These are phyloP conservation scores for Probosciger aterrimus DNA, from an alignment of 2,113 vertebrate species.

Conservation along the genomic window DNA sequence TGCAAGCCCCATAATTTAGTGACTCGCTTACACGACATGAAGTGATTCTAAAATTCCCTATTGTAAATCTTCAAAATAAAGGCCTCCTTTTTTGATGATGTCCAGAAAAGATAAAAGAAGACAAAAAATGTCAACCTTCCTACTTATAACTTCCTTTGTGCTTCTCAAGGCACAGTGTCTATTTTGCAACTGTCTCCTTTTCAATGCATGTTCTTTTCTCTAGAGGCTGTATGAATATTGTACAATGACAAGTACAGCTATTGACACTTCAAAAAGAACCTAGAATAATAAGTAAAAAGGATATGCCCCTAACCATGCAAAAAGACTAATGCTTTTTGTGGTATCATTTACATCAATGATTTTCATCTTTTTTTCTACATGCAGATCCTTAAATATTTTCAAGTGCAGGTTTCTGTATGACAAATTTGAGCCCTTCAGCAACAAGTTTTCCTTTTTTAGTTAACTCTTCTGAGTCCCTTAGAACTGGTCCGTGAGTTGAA, in stretches of 20 bases:
- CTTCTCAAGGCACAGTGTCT: background rate
- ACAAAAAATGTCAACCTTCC: background rate
- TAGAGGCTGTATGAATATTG: background rate
- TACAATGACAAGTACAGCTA: background rate
- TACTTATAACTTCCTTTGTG: slow-evolving; percentile 7
- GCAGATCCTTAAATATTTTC: background rate
- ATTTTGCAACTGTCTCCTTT: background rate
- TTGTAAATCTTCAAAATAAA: background rate
- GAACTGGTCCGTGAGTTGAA: background rate
- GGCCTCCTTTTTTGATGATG: background rate
- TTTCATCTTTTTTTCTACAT: background rate
- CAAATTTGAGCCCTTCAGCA: background rate
- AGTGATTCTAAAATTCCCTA: background rate
- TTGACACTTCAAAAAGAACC: slow-evolving; percentile 21
- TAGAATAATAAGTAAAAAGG: background rate
- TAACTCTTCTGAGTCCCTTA: background rate
- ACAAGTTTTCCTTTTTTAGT: background rate
- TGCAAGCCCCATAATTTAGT: background rate
- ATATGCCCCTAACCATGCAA: background rate
- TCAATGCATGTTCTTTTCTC: background rate
- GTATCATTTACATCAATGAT: slow-evolving; percentile 2
- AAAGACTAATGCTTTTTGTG: background rate
- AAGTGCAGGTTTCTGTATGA: background rate
- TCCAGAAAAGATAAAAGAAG: background rate
- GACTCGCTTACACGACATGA: background rate